Percentiles rank a stretch among this genome's conserved stretches.
Evolutionary conservation across 2,888 invertebrate genomes (phyloP).

Genomic region (Ecdyonurus torrentis): DNA sequence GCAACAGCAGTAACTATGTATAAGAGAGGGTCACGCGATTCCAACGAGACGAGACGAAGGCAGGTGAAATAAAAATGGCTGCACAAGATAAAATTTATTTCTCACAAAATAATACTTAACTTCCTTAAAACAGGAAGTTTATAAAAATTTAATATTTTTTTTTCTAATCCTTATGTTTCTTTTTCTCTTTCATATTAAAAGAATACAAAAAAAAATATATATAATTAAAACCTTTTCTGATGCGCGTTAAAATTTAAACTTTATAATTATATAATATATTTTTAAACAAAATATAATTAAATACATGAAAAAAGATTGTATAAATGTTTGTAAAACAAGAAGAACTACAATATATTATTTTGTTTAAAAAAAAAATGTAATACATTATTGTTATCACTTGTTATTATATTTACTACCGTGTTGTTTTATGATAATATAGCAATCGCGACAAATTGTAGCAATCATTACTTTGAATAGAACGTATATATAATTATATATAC

Average conservation of each 20-base stretch:
- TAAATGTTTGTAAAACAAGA: no score
- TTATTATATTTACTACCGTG: neutral
- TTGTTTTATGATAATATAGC: neutral
- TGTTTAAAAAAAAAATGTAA: neutral
- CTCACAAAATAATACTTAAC: neutral
- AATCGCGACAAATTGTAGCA: no score
- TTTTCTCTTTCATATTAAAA: neutral
- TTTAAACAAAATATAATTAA: no score
- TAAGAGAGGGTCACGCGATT: neutral
- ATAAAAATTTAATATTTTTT: neutral
- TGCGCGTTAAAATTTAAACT: neutral
- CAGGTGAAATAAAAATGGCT: neutral
- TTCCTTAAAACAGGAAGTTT: neutral
- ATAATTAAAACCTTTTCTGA: neutral
- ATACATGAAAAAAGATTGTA: no score
- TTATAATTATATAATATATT: no score
- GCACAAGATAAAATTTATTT: neutral
- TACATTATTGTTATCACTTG: neutral
- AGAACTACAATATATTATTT: no score
- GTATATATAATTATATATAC: neutral
- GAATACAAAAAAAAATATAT: no score
- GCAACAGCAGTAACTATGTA: neutral
- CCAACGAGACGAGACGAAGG: neutral
- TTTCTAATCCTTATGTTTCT: neutral
- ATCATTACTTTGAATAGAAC: neutral